Evolutionary conservation across 2,113 vertebrate species (phyloP).

Genomic region (human): DNA sequence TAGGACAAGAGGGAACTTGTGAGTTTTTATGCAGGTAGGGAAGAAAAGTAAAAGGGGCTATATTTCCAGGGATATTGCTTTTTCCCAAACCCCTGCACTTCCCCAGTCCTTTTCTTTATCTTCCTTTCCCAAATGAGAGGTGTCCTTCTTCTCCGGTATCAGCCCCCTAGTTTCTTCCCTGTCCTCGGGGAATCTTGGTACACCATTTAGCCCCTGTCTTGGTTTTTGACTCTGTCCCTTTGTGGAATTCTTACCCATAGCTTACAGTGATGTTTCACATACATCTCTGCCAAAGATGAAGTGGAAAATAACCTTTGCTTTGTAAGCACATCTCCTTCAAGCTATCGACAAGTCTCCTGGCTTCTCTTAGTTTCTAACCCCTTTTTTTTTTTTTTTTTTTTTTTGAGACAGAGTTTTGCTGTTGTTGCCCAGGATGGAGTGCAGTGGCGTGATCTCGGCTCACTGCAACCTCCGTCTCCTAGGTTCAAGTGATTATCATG

Average conservation of each 20-base stretch:
- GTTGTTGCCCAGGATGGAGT: no score
- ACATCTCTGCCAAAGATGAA: background rate
- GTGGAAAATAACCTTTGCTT: background rate
- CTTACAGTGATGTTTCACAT: background rate
- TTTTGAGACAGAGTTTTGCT: background rate
- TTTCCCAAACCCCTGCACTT: background rate
- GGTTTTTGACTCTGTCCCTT: background rate
- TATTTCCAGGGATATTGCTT: background rate
- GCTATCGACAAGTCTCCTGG: background rate
- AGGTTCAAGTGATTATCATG: no score
- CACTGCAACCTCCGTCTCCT: no score
- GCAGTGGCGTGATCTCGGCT: no score
- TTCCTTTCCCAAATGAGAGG: background rate
- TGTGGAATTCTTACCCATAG: background rate
- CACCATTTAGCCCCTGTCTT: background rate
- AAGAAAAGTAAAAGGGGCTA: background rate
- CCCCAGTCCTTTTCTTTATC: background rate
- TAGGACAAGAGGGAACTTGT: background rate
- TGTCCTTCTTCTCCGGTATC: background rate
- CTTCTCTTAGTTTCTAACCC: background rate
- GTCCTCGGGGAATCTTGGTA: background rate
- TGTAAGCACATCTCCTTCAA: background rate
- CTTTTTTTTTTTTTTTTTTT: background rate
- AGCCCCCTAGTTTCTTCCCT: background rate
- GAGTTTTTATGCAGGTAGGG: background rate